Conservation (phyloP, 1,140 invertebrate species). For the Formica exsecta region DNA sequence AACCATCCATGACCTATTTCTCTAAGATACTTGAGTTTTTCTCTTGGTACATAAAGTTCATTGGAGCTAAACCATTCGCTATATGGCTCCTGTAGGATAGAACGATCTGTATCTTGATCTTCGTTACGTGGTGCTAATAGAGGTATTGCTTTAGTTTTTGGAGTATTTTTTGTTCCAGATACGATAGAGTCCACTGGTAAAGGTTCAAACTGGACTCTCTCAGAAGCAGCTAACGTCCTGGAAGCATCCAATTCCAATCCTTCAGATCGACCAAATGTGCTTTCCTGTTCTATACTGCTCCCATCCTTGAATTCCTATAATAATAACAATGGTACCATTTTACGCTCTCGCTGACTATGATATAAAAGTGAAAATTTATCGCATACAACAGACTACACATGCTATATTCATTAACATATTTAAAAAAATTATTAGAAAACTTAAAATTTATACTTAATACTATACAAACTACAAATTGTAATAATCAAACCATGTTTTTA, state of each 20-base stretch:
- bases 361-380: conserved; percentile 22
- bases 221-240: conserved; percentile 70
- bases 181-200: conserved; percentile 81
- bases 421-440: conserved; percentile 17
- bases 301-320: conserved; percentile 85
- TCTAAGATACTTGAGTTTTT: conserved; percentile 92
- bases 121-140: conserved; percentile 78
- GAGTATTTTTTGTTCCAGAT: conserved; percentile 69
- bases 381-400: conserved; percentile 54
- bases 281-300: conserved; percentile 76
- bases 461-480: conserved; percentile 3
- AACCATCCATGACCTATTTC: conserved; percentile 96
- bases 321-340: conserved; percentile 26
- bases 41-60: conserved; percentile 90
- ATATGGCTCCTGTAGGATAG: conserved; percentile 72
- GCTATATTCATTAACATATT: conserved; percentile 24
- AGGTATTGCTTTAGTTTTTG: conserved; percentile 80
- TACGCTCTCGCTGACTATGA: not conserved
- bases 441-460: not conserved
- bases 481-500: not conserved
- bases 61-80: conserved; percentile 86
- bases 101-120: conserved; percentile 73
- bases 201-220: conserved; percentile 82
- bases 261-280: conserved; percentile 76
- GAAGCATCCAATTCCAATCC: conserved; percentile 83